Conservation (phyloP, 2,797 vertebrate species). For the Neosilurus hyrtlii region DNA sequence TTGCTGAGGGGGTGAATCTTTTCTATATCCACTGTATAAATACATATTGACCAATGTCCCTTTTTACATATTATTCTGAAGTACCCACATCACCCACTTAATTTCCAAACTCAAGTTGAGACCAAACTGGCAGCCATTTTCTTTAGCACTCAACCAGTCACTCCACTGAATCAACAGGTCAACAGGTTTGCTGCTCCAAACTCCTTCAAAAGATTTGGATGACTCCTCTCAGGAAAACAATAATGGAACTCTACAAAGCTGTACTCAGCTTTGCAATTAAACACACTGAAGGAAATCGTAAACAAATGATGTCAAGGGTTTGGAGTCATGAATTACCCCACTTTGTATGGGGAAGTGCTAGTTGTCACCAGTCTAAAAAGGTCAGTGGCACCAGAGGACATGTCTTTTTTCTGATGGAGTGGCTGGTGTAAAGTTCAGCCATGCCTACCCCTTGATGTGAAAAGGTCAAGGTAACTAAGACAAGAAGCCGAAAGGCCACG, state of each 20-base stretch:
- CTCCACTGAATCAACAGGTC: neutral
- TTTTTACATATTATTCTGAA: no score
- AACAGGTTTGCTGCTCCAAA: neutral
- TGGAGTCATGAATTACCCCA: slow-evolving; percentile 64
- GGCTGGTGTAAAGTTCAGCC: slow-evolving; percentile 60
- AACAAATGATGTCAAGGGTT: slow-evolving; percentile 51
- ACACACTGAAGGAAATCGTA: slow-evolving; percentile 45
- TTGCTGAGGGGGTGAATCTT: no score
- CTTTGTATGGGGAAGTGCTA: slow-evolving; percentile 53
- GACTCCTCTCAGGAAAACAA: slow-evolving; percentile 17
- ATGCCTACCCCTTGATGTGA: slow-evolving; percentile 60
- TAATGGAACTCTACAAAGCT: slow-evolving; percentile 23
- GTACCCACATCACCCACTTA: neutral
- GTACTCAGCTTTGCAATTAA: slow-evolving; percentile 52
- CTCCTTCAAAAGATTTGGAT: slow-evolving; percentile 10
- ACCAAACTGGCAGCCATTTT: neutral
- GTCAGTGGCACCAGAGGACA: slow-evolving; percentile 59
- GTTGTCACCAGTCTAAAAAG: slow-evolving; percentile 64
- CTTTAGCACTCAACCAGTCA: neutral
- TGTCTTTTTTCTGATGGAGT: slow-evolving; percentile 62
- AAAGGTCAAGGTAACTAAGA: slow-evolving; percentile 69
- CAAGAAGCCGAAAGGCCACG: slow-evolving; percentile 65
- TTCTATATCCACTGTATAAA: no score
- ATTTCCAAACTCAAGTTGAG: neutral
- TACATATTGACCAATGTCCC: no score